Evolutionary conservation across 1,140 invertebrate genomes (phyloP).

Genomic region (Nylanderia fulva): DNA sequence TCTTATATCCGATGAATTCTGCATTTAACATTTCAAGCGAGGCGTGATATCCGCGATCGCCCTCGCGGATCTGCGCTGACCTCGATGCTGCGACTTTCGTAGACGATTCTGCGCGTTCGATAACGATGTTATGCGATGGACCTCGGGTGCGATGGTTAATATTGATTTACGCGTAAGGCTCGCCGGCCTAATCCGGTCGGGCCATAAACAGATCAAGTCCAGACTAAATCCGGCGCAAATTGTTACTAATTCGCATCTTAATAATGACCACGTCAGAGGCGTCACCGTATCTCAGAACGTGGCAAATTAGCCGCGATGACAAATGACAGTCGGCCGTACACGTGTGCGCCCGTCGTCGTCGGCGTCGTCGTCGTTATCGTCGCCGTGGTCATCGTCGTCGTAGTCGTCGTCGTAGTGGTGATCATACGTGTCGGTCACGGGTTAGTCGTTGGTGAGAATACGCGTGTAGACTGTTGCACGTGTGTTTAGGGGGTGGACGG

Average conservation of each 20-base stretch:
- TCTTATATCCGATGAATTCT: not conserved
- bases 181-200: conserved; percentile 82
- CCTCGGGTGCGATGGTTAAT: conserved; percentile 77
- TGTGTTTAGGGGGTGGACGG: conserved; percentile 47
- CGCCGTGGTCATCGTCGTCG: conserved; percentile 33
- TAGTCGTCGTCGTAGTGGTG: conserved; percentile 28
- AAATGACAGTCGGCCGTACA: conserved; percentile 82
- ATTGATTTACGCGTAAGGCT: conserved; percentile 84
- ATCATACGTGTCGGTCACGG: conserved; percentile 59
- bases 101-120: conserved; percentile 59
- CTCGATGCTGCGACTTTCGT: conserved; percentile 21
- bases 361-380: too few relatives aligned
- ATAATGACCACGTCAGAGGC: conserved; percentile 86
- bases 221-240: conserved; percentile 86
- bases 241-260: conserved; percentile 87
- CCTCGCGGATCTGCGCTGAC: not conserved
- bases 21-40: not conserved
- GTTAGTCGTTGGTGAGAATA: conserved; percentile 52
- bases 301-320: conserved; percentile 86
- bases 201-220: conserved; percentile 86
- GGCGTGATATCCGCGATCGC: not conserved
- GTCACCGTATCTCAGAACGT: conserved; percentile 86
- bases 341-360: conserved; percentile 69
- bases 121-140: conserved; percentile 65
- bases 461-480: conserved; percentile 44